A percentile compares a stretch with the other conserved stretches of the same genome.
Conservation (phyloP, 2,113 vertebrate genomes). For the Oryzias melastigma region DNA sequence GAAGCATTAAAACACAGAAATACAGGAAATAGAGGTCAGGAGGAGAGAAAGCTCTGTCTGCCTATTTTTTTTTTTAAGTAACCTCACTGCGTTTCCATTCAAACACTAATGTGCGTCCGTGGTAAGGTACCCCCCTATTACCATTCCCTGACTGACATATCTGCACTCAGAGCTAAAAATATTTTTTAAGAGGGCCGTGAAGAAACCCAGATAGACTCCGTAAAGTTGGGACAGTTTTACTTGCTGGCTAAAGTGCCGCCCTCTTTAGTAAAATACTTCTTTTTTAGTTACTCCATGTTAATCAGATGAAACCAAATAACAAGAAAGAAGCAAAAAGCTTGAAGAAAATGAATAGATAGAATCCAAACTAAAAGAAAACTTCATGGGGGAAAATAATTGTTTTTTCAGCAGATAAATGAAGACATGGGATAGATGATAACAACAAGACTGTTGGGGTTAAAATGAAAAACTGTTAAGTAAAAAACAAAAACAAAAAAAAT, state of each 20-base stretch:
- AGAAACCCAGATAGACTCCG: too few species aligned
- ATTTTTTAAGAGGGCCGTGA: too few species aligned
- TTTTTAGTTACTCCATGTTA: background rate
- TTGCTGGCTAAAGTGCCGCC: background rate
- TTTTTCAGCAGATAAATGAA: background rate
- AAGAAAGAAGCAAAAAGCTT: background rate
- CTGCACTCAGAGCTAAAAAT: background rate
- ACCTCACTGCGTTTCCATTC: constrained; percentile 61
- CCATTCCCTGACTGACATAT: background rate
- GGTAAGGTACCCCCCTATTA: constrained; percentile 21
- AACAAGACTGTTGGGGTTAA: background rate
- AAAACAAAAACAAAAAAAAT: background rate
- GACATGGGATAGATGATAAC: background rate
- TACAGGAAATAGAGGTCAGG: constrained; percentile 71
- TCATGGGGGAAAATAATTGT: background rate
- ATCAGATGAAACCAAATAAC: constrained; percentile 10
- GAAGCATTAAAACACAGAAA: constrained; percentile 74
- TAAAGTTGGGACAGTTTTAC: too few species aligned
- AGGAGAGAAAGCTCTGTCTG: constrained; percentile 71
- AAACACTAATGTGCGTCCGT: constrained; percentile 60
- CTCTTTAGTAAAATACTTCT: background rate
- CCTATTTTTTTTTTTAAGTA: constrained; percentile 45
- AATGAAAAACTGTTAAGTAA: background rate
- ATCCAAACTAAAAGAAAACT: background rate
- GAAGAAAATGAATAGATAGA: background rate